These are phyloP conservation scores for Chrysopa pallens DNA, from an alignment of 1,140 invertebrate species.

Conservation along the genomic window DNA sequence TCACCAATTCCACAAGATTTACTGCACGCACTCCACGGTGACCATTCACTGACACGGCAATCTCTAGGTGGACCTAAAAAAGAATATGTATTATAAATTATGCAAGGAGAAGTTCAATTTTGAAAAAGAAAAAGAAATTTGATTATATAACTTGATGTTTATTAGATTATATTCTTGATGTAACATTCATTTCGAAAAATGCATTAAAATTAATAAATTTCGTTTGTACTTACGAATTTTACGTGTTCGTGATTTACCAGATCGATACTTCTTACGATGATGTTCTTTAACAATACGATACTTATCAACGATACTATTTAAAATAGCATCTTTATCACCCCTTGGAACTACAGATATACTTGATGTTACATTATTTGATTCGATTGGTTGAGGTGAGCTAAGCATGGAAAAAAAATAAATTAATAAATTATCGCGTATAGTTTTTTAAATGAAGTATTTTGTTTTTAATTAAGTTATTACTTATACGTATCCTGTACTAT, in stretches of 20 bases:
- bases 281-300: conserved; percentile 28
- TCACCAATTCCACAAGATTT: conserved; percentile 76
- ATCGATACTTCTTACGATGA: conserved; percentile 26
- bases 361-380: neutral
- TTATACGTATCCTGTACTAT: too few species aligned
- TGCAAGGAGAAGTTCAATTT: too few species aligned
- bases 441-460: too few species aligned
- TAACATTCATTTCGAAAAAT: too few species aligned
- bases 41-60: conserved; percentile 75
- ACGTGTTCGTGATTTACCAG: conserved; percentile 14
- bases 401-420: too few species aligned
- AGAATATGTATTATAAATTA: neutral
- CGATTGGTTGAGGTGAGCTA: neutral
- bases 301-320: conserved; percentile 51
- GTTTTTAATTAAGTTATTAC: too few species aligned
- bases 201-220: too few species aligned
- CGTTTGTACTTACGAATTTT: conserved; percentile 18
- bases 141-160: too few species aligned
- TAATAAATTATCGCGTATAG: too few species aligned
- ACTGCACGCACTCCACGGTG: conserved; percentile 67
- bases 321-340: conserved; percentile 50
- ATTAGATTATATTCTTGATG: too few species aligned
- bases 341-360: conserved; percentile 28
- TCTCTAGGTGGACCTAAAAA: conserved; percentile 38
- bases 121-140: too few species aligned